phyloP scores from a whole-genome alignment of 1,140 invertebrate species.

The Drosophila malerkotliana region DNA sequence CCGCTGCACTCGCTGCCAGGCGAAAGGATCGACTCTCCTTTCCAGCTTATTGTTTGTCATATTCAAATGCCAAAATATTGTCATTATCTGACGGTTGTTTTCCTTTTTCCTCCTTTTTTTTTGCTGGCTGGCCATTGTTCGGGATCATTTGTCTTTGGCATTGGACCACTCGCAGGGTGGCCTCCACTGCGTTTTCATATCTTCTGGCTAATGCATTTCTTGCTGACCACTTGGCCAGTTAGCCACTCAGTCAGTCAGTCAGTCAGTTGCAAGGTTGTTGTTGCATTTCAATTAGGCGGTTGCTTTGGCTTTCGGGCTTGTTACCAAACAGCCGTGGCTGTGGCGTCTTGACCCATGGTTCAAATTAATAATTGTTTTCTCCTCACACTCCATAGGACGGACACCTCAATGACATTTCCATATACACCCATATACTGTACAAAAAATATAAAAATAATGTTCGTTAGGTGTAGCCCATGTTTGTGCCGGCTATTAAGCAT shows the following conservation, averaged over 20 bases:
- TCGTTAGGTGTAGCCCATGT: constrained; percentile 40
- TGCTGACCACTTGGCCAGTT: neutral
- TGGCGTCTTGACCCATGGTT: constrained; percentile 59
- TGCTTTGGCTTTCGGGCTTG: neutral
- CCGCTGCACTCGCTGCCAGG: constrained; percentile 61
- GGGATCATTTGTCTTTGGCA: constrained; percentile 73
- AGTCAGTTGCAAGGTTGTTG: constrained; percentile 14
- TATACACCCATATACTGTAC: constrained; percentile 1
- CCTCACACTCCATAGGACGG: neutral
- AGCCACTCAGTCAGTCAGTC: constrained; percentile 1
- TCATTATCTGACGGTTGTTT: constrained; percentile 54
- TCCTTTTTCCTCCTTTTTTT: neutral
- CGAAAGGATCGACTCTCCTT: constrained; percentile 17
- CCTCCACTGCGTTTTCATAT: constrained; percentile 27
- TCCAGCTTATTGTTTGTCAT: constrained; percentile 73
- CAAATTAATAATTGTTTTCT: constrained; percentile 70
- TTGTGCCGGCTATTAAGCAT: constrained; percentile 59
- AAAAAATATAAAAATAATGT: constrained; percentile 40
- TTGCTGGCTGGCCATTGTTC: constrained; percentile 32
- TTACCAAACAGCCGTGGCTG: constrained; percentile 26
- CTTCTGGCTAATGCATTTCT: constrained; percentile 68
- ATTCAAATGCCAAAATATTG: constrained; percentile 78
- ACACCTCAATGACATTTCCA: constrained; percentile 76
- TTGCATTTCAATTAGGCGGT: constrained; percentile 51
- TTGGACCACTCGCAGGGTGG: constrained; percentile 54